Evolutionary conservation across 1,140 invertebrate species (phyloP), one percentile per base, ranked within the genome.

Genomic region (Lysiphlebus fabarum): DNA sequence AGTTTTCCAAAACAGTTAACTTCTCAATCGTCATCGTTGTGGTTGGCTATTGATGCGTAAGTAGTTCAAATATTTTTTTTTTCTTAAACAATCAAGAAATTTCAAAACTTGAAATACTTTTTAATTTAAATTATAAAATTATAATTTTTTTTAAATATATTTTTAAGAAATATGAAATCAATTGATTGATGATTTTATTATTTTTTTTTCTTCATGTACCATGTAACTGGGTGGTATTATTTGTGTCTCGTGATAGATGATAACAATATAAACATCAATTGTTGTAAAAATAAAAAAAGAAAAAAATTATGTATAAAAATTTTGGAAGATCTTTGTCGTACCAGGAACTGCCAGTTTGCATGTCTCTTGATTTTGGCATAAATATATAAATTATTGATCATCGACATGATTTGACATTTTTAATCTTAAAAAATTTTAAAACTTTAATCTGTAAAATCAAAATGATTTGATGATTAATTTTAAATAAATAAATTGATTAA

Each of bases 261-360:
- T n/a, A n/a, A 26, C 17, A 26, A 26, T 26, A 26, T 26, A 26
- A 26, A 26, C 17, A 26, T 26, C 17, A 26, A 4, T 26, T 26
- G 17, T 26, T 26, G 17, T 26, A 26, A 26, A 26, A n/a, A 37
- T 37, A 38, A 34, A 51, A 37, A 51, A 33, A 47, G 10, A 38
- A 57, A 45, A 45, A 26, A 38, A 17, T 5, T 56, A 17, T 17
- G 26, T 36, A n/a, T 14, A 47, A 36, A 62, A 56, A 34, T 33
- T 40, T 38, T 38, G 1, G 11, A 62, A 60, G 56, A 67, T 64
- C 40, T 56, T 40, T 26, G 42, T 37, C 59, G 68, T 70, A 47
- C 67, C 68, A 70, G 67, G 67, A 67, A 50, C 61, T 11, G 61
- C 59, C 65, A 33, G 42, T 48, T 68, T 38, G 59, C 68, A 62